Percentiles rank a stretch among this genome's conserved stretches.
Evolutionary conservation across 2,888 invertebrate species (phyloP).

Genomic region (Prenolepis imparis): DNA sequence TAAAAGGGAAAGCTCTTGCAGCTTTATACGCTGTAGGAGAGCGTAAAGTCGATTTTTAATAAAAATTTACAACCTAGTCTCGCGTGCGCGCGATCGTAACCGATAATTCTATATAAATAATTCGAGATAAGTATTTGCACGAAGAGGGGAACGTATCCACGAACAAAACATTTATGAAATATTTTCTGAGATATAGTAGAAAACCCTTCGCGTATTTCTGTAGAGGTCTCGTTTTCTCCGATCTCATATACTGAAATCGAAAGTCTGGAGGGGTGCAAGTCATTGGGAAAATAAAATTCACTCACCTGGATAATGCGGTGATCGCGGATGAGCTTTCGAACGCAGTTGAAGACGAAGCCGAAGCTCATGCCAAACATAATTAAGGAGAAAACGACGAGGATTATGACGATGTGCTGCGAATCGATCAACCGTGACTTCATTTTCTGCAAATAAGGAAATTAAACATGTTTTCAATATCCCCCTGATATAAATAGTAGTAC

Average conservation of each 20-base stretch:
- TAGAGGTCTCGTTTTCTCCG: conserved; percentile 1
- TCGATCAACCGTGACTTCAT: conserved; percentile 82
- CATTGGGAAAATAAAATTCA: conserved; percentile 63
- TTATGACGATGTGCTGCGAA: conserved; percentile 93
- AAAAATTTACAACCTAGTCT: conserved; percentile 17
- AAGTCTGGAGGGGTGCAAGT: neutral
- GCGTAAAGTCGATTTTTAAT: conserved; percentile 28
- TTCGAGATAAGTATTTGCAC: conserved; percentile 11
- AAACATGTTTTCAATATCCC: neutral
- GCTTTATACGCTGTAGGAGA: neutral
- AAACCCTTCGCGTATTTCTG: conserved; percentile 6
- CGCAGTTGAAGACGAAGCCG: conserved; percentile 95
- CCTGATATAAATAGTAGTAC: neutral
- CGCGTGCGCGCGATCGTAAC: neutral
- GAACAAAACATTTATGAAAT: conserved; percentile 26
- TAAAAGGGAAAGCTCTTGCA: conserved; percentile 43
- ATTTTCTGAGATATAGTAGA: neutral
- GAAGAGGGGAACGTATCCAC: neutral
- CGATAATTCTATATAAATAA: conserved; percentile 29
- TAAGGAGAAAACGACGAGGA: conserved; percentile 94
- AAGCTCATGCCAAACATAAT: conserved; percentile 96
- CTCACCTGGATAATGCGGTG: conserved; percentile 95
- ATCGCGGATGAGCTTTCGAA: conserved; percentile 94
- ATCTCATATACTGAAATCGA: conserved; percentile 25
- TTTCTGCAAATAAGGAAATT: conserved; percentile 75